Evolutionary conservation across 2,797 vertebrate species (phyloP), one percentile per base, ranked within the genome.

Genomic region (Bovichtus diacanthus): DNA sequence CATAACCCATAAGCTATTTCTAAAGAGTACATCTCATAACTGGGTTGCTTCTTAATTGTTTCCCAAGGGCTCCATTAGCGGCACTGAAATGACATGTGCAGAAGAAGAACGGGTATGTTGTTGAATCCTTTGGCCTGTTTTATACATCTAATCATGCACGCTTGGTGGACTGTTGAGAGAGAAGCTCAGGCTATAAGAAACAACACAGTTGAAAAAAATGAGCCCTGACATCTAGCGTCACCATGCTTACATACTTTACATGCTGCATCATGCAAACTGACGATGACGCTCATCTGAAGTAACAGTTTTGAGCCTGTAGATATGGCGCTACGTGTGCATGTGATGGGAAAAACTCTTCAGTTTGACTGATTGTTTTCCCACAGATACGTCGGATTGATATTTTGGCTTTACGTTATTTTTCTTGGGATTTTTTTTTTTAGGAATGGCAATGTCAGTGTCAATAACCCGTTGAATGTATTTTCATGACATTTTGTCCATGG

Each of bases 11-110:
- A 55, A 62, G 31, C 43, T 72, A 47, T 15, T 16, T 31, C 49
- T 39, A 23, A 9, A 60, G 81, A 81, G 65, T 75, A 68, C 60
- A 85, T 81, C 18, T 74, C 85, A 82, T 80, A 76, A 76, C 70
- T 47, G 58, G 15, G 41, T 58, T 80, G 44, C 70, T 61, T 79
- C 70, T 81, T 90, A 90, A 90, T 90, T 85, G 81, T 86, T 85
- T 90, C 88, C 91, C 85, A 44, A 6, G 89, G 90, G 88, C 69
- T 77, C 86, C 44, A 82, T 93, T 85, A 91, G 80, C 70, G 69
- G 69, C 64, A 62, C 44, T 84, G 70, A 78, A 83, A 61, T 39
- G 29, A 68, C 76, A 69, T 23, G 72, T 76, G 70, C 72, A 83
- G 16, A 51, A 80, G 79, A 59, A 81, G 54, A 83, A 72, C 54